Evolutionary conservation across 2,888 invertebrate species (phyloP).

Genomic region (Sycophila texana): DNA sequence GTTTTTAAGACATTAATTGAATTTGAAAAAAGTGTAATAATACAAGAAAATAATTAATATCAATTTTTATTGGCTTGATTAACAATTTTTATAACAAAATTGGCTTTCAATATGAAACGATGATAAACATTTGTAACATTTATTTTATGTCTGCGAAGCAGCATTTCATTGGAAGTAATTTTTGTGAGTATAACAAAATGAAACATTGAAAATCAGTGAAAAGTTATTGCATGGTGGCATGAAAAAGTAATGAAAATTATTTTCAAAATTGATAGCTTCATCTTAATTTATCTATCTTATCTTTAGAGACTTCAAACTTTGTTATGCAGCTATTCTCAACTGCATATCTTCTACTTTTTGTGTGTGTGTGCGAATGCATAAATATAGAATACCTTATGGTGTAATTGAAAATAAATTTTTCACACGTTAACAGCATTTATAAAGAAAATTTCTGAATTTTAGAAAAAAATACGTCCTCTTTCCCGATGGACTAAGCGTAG

Average conservation of each 20-base stretch:
- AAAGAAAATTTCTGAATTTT: background rate
- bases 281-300: slow-evolving; percentile 14
- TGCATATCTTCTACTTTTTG: slow-evolving; percentile 27
- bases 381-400: slow-evolving; percentile 27
- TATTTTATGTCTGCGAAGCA: slow-evolving; percentile 69
- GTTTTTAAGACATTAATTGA: slow-evolving; percentile 9
- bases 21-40: background rate
- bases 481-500: too few relatives aligned
- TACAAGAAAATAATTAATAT: slow-evolving; percentile 30
- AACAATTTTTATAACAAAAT: slow-evolving; percentile 27
- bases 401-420: slow-evolving; percentile 28
- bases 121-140: slow-evolving; percentile 47
- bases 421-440: background rate
- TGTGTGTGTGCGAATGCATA: slow-evolving; percentile 19
- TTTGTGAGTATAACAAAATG: slow-evolving; percentile 70
- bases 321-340: slow-evolving; percentile 25
- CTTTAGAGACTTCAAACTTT: slow-evolving; percentile 17
- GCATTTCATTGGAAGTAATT: slow-evolving; percentile 75
- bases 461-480: background rate
- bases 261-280: slow-evolving; percentile 44
- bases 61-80: background rate
- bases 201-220: slow-evolving; percentile 56
- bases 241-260: slow-evolving; percentile 54
- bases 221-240: slow-evolving; percentile 68
- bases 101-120: slow-evolving; percentile 37